Evolutionary conservation across 1,140 invertebrate species (phyloP).

Genomic region (Pseudoatta argentina): DNA sequence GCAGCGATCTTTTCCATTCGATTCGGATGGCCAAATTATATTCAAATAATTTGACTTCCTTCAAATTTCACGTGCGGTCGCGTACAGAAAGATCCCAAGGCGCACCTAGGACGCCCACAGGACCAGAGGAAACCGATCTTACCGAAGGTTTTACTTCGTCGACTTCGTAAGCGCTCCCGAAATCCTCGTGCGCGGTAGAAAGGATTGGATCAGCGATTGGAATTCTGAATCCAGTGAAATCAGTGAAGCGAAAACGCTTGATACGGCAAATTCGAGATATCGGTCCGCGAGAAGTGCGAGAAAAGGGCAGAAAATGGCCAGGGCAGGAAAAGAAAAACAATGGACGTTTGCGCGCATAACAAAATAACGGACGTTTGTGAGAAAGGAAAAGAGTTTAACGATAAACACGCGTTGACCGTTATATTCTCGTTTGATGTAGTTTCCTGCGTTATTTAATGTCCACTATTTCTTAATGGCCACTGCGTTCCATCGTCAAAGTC

Average conservation of each 20-base stretch:
- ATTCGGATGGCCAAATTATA: constrained; percentile 38
- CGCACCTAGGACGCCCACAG: background rate
- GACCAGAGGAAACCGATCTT: constrained; percentile 16
- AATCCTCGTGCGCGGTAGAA: constrained; percentile 64
- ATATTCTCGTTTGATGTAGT: constrained; percentile 25
- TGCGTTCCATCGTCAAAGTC: constrained; percentile 64
- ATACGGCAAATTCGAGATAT: constrained; percentile 70
- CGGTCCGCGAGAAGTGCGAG: constrained; percentile 49
- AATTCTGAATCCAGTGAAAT: constrained; percentile 70
- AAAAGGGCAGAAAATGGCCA: background rate
- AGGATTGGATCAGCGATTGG: constrained; percentile 63
- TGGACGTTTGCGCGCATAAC: constrained; percentile 36
- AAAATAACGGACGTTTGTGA: constrained; percentile 34
- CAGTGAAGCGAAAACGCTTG: constrained; percentile 73
- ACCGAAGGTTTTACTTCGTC: constrained; percentile 56
- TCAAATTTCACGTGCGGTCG: constrained; percentile 39
- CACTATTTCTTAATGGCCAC: constrained; percentile 56
- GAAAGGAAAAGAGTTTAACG: constrained; percentile 30
- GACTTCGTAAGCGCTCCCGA: constrained; percentile 62
- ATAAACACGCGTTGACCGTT: constrained; percentile 31
- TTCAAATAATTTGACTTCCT: constrained; percentile 54
- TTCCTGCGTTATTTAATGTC: background rate
- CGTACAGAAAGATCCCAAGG: constrained; percentile 29
- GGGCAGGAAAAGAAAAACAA: constrained; percentile 32
- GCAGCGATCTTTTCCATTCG: background rate